These are phyloP conservation scores for Hemicordylus capensis DNA, from an alignment of 2,113 vertebrate species.

Conservation along the genomic window DNA sequence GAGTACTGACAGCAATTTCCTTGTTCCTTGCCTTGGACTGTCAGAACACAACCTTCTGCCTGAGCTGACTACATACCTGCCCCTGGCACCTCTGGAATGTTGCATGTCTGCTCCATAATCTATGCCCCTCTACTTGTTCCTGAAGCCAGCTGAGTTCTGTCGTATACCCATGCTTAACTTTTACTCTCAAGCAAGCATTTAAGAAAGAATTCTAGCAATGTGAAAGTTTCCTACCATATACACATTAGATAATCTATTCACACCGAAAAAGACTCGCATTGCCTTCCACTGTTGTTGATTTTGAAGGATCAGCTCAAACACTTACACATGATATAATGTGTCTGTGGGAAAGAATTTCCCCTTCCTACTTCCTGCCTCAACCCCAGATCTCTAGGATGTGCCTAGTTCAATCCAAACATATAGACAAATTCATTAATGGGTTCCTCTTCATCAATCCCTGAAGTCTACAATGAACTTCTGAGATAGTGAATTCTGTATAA, in stretches of 20 bases:
- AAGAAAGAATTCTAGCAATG: not conserved
- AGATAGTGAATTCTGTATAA: not conserved
- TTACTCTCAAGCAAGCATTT: not conserved
- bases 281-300: not conserved
- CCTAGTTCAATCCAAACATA: not conserved
- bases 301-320: not conserved
- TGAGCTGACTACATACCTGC: too few species aligned
- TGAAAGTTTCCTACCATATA: not conserved
- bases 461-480: not conserved
- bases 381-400: not conserved
- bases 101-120: too few species aligned
- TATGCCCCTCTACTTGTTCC: too few species aligned
- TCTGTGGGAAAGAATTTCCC: not conserved
- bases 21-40: too few species aligned
- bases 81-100: too few species aligned
- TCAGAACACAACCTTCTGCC: too few species aligned
- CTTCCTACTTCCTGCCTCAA: not conserved
- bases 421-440: not conserved
- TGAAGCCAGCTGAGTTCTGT: too few species aligned
- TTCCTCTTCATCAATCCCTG: not conserved
- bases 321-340: not conserved
- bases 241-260: not conserved
- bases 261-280: not conserved
- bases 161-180: too few species aligned
- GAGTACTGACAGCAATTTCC: too few species aligned